phyloP scores from a whole-genome alignment of 2,888 invertebrate genomes.

The Melanostoma scalare region DNA sequence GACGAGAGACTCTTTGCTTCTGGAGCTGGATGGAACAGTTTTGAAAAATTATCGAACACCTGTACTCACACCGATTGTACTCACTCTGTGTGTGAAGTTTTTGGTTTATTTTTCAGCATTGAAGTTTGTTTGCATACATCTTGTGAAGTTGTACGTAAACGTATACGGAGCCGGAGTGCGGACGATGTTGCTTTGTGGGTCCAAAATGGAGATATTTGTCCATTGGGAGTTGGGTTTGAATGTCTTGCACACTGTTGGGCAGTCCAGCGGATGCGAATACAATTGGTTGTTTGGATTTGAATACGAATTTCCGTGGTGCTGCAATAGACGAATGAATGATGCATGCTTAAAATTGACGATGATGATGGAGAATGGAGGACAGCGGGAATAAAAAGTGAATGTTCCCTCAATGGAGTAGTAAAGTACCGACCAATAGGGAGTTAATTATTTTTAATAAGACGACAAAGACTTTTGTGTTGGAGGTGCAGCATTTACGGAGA shows the following conservation, averaged over 20 bases:
- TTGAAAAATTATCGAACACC: conserved; percentile 73
- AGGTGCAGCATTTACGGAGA: too few relatives aligned
- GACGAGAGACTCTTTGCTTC: background rate
- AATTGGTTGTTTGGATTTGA: conserved; percentile 70
- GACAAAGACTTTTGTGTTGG: conserved; percentile 8
- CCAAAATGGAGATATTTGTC: conserved; percentile 73
- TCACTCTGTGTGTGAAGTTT: conserved; percentile 57
- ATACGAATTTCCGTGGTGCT: conserved; percentile 36
- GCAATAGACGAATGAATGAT: conserved; percentile 42
- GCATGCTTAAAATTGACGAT: conserved; percentile 24
- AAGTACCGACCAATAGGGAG: conserved; percentile 67
- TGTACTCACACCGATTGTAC: conserved; percentile 62
- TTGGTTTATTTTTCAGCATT: conserved; percentile 2
- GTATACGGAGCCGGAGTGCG: conserved; percentile 6
- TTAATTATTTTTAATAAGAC: conserved; percentile 72
- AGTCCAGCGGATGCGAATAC: conserved; percentile 42
- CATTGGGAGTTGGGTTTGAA: conserved; percentile 60
- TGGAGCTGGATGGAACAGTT: conserved; percentile 58
- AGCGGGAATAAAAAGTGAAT: conserved; percentile 19
- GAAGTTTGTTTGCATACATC: conserved; percentile 47
- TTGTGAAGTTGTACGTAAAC: conserved; percentile 3
- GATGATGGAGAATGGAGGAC: conserved; percentile 40
- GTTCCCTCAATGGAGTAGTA: conserved; percentile 25
- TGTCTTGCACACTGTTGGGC: conserved; percentile 28
- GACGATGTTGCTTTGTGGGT: conserved; percentile 36